Base-by-base conservation (phyloP, 1,140 invertebrate species). In the Camponotus pennsylvanicus region DNA sequence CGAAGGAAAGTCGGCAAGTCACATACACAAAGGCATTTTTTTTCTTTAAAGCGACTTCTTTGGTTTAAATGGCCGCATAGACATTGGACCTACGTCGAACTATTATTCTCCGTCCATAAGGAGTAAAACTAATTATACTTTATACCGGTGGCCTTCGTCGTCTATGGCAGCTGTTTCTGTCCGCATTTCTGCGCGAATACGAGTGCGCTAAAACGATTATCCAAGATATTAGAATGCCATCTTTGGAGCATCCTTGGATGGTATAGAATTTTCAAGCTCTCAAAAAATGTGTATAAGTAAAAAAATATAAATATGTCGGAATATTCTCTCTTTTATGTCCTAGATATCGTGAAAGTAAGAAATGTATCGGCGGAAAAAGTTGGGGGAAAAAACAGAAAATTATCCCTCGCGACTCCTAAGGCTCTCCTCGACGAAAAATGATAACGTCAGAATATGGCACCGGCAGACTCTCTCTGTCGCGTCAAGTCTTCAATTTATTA, bases 91-190 rank as follows among this genome's bases (percentile, higher is more conserved):
- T 15, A 37, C 49, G 37, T 70, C 18, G 42, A 59, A 27, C 32
- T 57, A 34, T 66, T 40, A 40, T 40, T 45, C 42, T 87, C 34
- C 52, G 40, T 42, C 77, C 67, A 67, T 90, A 90, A 86, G 61
- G 34, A 82, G 71, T 34, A 57, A 42, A 61, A 90, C 89, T 91
- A 91, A 91, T 91, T 88, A 88, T 88, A 90, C 64, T 88, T 85
- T 37, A 64, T 49, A 71, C 55, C 66, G 84, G 82, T 34, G 70
- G 82, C 89, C 89, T 91, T 90, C 86, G 78, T n/a, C 84, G 73
- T 27, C 6, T 32, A 49, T 52, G 61, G 21, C 89, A 90, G 86
- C 73, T 86, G 79, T 85, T 78, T 88, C 78, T 66, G 34, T 27
- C 18, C 15, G n/a, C 15, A 27, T 32, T 52, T 49, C 37, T 34